Evolutionary conservation across 2,888 invertebrate species (phyloP), one percentile per base, ranked within the genome.

Genomic region (Drosophila seclusa): DNA sequence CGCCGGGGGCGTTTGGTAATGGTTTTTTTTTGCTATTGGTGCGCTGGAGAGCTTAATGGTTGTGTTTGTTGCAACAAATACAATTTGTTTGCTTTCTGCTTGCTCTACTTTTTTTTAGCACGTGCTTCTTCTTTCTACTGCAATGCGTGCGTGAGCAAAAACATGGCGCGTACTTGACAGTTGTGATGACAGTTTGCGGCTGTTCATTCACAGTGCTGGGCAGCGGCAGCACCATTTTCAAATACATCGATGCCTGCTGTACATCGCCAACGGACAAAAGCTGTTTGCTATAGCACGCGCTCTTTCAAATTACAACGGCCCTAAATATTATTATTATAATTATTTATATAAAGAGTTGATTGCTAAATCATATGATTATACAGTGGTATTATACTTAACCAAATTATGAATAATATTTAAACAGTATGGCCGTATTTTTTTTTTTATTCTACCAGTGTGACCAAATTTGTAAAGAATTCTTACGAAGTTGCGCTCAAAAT

Each of bases 71-170:
- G 50, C 64, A 76, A 58, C 54, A 65, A 68, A 50, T 72, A 52
- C 53, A 66, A 63, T 76, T 78, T 85, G 71, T 86, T 68, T 72
- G 67, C 69, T 67, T 76, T 55, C 52, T 57, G 54, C 29, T 49
- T 61, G 52, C 59, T 58, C 58, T 54, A 54, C 48, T 68, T 45
- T 52, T 52, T 48, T 52, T 63, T 57, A 36, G 71, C 87, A 76
- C 78, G 89, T 83, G 78, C 83, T 87, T 84, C 83, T 84, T 84
- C 83, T 89, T 84, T 52, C 82, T 24, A 78, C 66, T 68, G 78
- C 52, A 77, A 69, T 81, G 79, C 81, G 79, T 81, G 81, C 79
- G 78, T 77, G 78, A 79, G 79, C 79, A 73, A 79, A 73, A 79
- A 81, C 78, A 79, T 79, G 79, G 82, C 79, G 79, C 78, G 77